Evolutionary conservation across 1,140 invertebrate genomes (phyloP), one percentile per base, ranked within the genome.

Genomic region (Diorhabda elongata): DNA sequence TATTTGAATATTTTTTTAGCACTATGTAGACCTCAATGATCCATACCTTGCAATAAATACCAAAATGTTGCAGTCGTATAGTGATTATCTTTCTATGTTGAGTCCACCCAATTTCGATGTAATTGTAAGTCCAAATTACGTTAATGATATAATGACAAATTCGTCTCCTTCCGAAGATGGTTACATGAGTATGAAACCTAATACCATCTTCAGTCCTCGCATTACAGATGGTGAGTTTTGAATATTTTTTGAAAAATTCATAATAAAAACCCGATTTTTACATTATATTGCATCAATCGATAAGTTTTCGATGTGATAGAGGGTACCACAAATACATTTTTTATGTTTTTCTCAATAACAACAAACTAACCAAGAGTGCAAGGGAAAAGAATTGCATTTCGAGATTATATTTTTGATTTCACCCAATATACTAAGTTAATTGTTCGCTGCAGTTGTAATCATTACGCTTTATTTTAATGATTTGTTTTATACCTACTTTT

Each of bases 21-120:
- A 93, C 79, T 96, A 95, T 77, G 85, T 95, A 6, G 92, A 93
- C 69, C 79, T 96, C 9, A 95, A 96, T 75, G 86, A 89, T 9
- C 87, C 89, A 0, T 96, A 94, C 69, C 81, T 90, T 73, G 84
- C 87, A 44, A 88, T 89, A 81, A 95, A 95, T 76, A 83, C 81
- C 7, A 77, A 83, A n/a, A 69, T 83, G 5, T 82, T 82, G 42
- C 73, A 78, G n/a, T 82, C 82, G 6, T 82, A 85, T 59, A 88
- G 86, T 42, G 93, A 95, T 74, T 94, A 93, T 68, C 76, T 95
- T 8, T 86, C 85, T 1, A 89, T 93, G 86, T 85, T 94, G 80
- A 88, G 87, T 8, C 84, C 90, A 0, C 91, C 92, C 0, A 89
- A 91, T 73, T 90, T 90, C 73, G 81, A 85, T 43, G 80, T 84